phyloP scores from a whole-genome alignment of 2,888 invertebrate species.

The Caenorhabditis auriculariae region DNA sequence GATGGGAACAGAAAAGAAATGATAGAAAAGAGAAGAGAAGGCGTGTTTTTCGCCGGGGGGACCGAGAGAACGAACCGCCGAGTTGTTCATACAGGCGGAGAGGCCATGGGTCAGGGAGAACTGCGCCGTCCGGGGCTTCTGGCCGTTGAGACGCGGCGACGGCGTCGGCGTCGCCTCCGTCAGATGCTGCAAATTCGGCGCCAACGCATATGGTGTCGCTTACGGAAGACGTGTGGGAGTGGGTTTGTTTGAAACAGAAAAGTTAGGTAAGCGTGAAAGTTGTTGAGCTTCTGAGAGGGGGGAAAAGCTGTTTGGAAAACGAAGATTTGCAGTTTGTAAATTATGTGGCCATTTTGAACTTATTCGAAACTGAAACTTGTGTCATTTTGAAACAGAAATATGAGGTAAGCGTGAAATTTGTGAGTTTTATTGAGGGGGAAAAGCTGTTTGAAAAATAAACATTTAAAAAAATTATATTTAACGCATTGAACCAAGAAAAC shows the following conservation, averaged over 20 bases:
- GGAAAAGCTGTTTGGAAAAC: not conserved
- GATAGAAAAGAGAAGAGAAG: not conserved
- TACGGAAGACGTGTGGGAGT: no score
- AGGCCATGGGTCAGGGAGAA: slow-evolving; percentile 43
- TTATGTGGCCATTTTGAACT: not conserved
- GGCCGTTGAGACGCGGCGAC: slow-evolving; percentile 11
- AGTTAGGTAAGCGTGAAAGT: no score
- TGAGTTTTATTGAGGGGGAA: no score
- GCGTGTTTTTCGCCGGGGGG: not conserved
- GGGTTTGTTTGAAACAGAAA: no score
- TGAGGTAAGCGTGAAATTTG: no score
- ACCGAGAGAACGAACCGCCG: slow-evolving; percentile 37
- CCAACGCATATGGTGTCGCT: no score
- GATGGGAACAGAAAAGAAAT: no score
- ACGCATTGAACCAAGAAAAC: not conserved
- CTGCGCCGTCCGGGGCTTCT: slow-evolving; percentile 20
- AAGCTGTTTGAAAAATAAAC: not conserved
- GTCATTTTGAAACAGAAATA: no score
- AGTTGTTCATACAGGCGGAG: slow-evolving; percentile 45
- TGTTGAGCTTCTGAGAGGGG: not conserved
- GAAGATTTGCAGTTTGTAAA: not conserved
- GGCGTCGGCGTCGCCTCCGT: slow-evolving; percentile 13
- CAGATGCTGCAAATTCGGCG: slow-evolving; percentile 1
- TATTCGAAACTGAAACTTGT: no score
- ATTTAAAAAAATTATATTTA: not conserved